Percentiles rank a stretch among this genome's conserved stretches.
These are phyloP conservation scores for Microcebus lehilahytsara DNA, from an alignment of 2,113 vertebrate genomes.

Conservation along the genomic window DNA sequence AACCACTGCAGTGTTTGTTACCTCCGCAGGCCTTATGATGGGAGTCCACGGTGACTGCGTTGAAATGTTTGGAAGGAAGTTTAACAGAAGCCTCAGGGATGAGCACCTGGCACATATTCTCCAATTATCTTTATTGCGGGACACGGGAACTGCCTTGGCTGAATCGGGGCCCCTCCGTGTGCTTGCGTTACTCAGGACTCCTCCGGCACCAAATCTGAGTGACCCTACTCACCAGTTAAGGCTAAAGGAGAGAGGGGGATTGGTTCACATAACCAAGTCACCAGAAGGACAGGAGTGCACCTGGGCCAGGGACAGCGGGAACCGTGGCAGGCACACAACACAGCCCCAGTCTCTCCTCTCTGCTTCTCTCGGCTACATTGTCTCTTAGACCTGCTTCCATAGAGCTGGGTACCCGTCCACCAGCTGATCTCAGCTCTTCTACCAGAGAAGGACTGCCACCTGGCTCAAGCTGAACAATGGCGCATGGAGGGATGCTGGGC, in stretches of 20 bases:
- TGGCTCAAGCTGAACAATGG: not conserved
- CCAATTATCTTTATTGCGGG: not conserved
- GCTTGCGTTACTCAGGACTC: not conserved
- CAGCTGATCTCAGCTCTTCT: not conserved
- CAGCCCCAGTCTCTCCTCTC: not conserved
- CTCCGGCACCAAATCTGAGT: not conserved
- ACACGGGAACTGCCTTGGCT: not conserved
- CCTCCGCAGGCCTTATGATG: not conserved
- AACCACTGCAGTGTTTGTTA: not conserved
- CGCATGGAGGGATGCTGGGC: not conserved
- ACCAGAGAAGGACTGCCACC: not conserved
- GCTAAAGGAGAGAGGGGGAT: not conserved
- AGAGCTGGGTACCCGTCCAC: not conserved
- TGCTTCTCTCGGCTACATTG: not conserved
- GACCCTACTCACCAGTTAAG: not conserved
- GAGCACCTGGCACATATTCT: not conserved
- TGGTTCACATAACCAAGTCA: not conserved
- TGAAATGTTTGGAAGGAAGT: not conserved
- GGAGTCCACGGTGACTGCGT: too few species aligned
- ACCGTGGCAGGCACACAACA: not conserved
- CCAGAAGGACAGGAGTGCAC: not conserved
- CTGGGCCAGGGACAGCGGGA: fast-evolving
- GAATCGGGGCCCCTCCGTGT: not conserved
- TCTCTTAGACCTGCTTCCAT: not conserved
- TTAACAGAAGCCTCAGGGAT: not conserved